Evolutionary conservation across 2,888 invertebrate species (phyloP), one percentile per base, ranked within the genome.

Genomic region (Altica lythri): DNA sequence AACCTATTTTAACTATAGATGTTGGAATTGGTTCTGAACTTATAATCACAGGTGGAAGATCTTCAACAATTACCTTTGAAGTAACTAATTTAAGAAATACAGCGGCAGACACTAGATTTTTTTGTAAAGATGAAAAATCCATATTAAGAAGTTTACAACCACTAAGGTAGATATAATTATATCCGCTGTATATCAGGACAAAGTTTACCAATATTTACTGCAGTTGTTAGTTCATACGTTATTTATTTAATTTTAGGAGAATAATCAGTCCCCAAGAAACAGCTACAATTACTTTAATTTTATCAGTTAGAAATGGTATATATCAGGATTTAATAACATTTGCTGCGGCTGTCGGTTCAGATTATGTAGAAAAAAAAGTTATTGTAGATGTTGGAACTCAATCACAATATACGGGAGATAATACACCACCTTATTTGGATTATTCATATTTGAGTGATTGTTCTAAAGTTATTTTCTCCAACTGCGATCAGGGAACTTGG

Each of bases 41-140:
- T 2, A 65, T 79, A 5, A 67, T 75, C 2, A 69, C 71, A 2
- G 74, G 78, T 0, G 77, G 76, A 14, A 63, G 62, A 50, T 58
- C 59, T 22, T 59, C 68, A n/a, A 66, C 72, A 57, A 67, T 90
- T n/a, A 80, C 83, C 55, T 90, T 88, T 66, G 86, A 89, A 73
- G 84, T 90, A 0, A 86, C 85, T 0, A 90, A 90, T 74, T 84
- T 82, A 72, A 81, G 81, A n/a, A 80, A 80, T 6, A 81, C 77
- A 57, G 70, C 78, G 0, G 79, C 80, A 13, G 77, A 77, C 55
- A 85, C 83, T 63, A 75, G 74, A 48, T 88, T 86, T 68, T 80
- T 79, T 19, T 85, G 85, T 0, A 78, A 79, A 6, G 83, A 86
- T 46, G 81, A 86, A 65, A 77, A 81, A 52, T 75, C 80, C 10